Base-by-base conservation (phyloP, 2,797 vertebrate species). In the Crocodylus rhombifer region DNA sequence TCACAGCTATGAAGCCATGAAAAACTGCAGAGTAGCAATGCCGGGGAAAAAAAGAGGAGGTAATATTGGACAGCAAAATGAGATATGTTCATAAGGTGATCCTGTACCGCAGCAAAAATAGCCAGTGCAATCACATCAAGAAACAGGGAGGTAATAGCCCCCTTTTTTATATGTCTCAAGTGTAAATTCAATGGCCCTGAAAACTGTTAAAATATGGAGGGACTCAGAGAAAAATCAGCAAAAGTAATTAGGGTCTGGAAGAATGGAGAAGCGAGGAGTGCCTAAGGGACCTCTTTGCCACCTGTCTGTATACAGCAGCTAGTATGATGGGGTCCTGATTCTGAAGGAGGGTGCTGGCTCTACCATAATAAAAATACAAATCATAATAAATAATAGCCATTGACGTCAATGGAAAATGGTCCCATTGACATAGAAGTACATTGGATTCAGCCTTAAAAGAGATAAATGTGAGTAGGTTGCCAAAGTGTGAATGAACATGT, bases 341-440 rank as follows among this genome's bases (percentile, higher is more conserved):
- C 13, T 67, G 25, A 14, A 87, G 33, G 4, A 77, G 60, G 4
- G 2, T 58, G 56, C 77, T 64, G 73, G 75, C 82, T 33, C 71
- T 42, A 78, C 77, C 16, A 73, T 28, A 90, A n/a, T 14, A 62
- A 77, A 23, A 85, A 33, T 79, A 75, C 85, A 94, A 55, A 51
- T 3, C 78, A 16, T 62, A 74, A 91, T 93, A 90, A 57, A 30
- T 57, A 30, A 5, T 33, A 11, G 60, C 62, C 62, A 65, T 14
- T 91, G 25, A 5, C 14, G 83, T 80, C 85, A 88, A 84, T 1
- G 0, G 21, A 18, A 94, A 63, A 1, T 2, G 1, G 42, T 51
- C 9, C 76, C 64, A 73, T 15, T 7, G 69, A 78, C 88, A 80
- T 88, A 28, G 88, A 95, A 95, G 90, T 77, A 20, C 36, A 91